Percentiles rank a stretch among this genome's conserved stretches.
These are phyloP conservation scores for Allobates femoralis DNA, from an alignment of 2,797 vertebrate species.

Conservation along the genomic window DNA sequence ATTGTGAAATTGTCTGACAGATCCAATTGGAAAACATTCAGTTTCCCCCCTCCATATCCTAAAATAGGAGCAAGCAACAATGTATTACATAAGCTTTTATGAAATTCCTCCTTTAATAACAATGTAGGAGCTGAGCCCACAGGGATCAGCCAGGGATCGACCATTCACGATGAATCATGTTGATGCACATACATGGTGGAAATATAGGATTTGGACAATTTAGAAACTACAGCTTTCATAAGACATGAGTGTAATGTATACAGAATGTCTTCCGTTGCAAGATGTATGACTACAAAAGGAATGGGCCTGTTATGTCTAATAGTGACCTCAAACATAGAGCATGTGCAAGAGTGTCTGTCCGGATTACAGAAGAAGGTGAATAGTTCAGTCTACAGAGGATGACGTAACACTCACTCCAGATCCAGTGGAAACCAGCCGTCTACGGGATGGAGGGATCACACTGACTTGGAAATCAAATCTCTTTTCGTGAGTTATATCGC, in stretches of 20 bases:
- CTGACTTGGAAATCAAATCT: constrained; percentile 34
- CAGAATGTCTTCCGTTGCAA: neutral
- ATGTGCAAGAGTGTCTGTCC: constrained; percentile 22
- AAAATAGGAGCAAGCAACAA: neutral
- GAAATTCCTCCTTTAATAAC: too few species aligned
- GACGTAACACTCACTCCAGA: constrained; percentile 33
- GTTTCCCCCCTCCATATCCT: too few species aligned
- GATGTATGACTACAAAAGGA: neutral
- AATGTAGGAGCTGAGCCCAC: neutral
- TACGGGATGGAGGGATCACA: neutral
- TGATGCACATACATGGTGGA: neutral
- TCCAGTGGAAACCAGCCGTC: constrained; percentile 31
- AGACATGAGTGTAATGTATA: neutral
- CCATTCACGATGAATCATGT: neutral
- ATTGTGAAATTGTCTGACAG: too few species aligned
- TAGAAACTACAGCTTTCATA: constrained; percentile 7
- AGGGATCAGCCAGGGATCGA: neutral
- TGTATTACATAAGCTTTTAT: neutral
- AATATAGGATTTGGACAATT: neutral
- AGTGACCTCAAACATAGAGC: constrained; percentile 33
- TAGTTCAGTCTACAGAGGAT: constrained; percentile 45
- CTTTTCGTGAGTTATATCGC: constrained; percentile 23
- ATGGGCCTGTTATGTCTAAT: constrained; percentile 31
- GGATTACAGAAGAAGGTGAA: constrained; percentile 26
- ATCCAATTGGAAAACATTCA: too few species aligned